A percentile compares a stretch with the other conserved stretches of the same genome.
Evolutionary conservation across 1,140 invertebrate genomes (phyloP).

Genomic region (Cydia fagiglandana): DNA sequence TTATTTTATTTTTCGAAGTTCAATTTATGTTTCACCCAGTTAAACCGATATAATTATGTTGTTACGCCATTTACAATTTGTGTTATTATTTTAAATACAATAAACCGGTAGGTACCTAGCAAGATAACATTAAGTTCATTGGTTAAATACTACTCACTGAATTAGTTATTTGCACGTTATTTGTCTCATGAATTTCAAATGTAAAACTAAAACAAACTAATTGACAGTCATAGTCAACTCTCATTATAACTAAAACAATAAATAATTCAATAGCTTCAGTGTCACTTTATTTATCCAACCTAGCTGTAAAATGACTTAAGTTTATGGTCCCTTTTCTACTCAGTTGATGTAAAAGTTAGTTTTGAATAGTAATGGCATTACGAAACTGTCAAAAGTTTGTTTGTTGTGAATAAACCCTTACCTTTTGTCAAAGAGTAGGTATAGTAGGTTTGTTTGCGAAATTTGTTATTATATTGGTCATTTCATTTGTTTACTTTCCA

Average conservation of each 20-base stretch:
- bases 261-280: slow-evolving; percentile 11
- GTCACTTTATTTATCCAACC: slow-evolving; percentile 5
- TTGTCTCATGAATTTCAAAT: too few relatives aligned
- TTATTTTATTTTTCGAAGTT: too few relatives aligned
- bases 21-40: too few relatives aligned
- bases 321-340: not conserved
- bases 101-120: too few relatives aligned
- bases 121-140: too few relatives aligned
- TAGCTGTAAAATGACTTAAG: not conserved
- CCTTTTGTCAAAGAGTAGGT: not conserved
- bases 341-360: not conserved
- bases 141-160: too few relatives aligned
- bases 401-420: slow-evolving; percentile 6
- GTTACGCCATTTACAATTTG: too few relatives aligned
- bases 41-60: too few relatives aligned
- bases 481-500: not conserved
- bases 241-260: slow-evolving; percentile 19
- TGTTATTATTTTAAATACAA: too few relatives aligned
- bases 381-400: slow-evolving; percentile 23
- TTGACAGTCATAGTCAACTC: slow-evolving; percentile 9
- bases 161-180: too few relatives aligned
- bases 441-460: not conserved
- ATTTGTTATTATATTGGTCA: not conserved
- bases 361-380: slow-evolving; percentile 8
- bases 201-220: slow-evolving; percentile 38